phyloP scores from a whole-genome alignment of 2,797 vertebrate species.

The Sphenodon punctatus region DNA sequence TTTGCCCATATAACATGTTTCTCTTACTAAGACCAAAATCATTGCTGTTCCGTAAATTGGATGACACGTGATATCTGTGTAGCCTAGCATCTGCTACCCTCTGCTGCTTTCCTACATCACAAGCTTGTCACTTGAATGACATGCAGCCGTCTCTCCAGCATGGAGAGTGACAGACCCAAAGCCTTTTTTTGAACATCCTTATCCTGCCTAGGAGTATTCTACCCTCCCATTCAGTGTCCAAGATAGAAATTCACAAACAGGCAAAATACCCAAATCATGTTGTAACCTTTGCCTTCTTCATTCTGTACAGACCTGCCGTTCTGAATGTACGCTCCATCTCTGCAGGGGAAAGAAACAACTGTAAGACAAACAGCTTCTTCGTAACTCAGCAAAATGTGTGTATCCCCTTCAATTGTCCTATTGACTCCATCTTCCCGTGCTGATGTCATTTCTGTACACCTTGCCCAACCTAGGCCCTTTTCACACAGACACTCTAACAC shows the following conservation, averaged over 20 bases:
- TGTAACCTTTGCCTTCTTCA: not conserved
- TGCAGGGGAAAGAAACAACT: not conserved
- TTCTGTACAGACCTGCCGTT: not conserved
- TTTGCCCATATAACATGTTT: not conserved
- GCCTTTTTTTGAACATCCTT: not conserved
- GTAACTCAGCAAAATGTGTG: too few species aligned
- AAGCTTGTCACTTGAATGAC: not conserved
- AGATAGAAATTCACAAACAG: not conserved
- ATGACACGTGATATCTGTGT: not conserved
- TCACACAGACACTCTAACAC: too few species aligned
- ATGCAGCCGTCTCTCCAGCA: not conserved
- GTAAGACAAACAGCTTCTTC: not conserved
- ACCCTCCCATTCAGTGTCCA: not conserved
- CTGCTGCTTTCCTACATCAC: not conserved
- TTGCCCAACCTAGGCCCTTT: too few species aligned
- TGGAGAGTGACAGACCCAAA: not conserved
- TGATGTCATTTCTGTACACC: not conserved
- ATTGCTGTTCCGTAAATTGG: not conserved
- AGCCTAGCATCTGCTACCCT: not conserved
- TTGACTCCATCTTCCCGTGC: not conserved
- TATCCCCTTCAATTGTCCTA: not conserved
- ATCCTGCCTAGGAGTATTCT: rapidly evolving
- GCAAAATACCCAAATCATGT: not conserved
- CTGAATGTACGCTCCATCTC: not conserved
- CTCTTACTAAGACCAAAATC: not conserved